phyloP scores from a whole-genome alignment of 1,140 invertebrate genomes.

The Eumaeus atala region DNA sequence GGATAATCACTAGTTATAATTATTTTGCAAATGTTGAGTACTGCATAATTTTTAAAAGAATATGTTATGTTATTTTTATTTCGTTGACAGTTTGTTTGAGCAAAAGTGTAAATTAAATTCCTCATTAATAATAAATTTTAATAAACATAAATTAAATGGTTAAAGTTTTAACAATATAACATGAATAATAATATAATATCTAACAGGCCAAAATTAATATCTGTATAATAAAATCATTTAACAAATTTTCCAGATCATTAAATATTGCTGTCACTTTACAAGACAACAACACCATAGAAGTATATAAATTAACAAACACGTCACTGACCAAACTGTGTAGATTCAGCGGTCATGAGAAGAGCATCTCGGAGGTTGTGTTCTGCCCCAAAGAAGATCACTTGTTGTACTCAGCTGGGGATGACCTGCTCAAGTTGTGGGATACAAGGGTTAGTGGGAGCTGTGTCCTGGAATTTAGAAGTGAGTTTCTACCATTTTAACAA shows the following conservation, averaged over 20 bases:
- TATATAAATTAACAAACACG: conserved; percentile 45
- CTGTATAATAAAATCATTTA: too few relatives aligned
- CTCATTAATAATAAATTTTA: too few relatives aligned
- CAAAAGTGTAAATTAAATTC: too few relatives aligned
- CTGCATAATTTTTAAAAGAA: too few relatives aligned
- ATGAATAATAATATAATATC: too few relatives aligned
- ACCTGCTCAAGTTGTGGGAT: conserved; percentile 81
- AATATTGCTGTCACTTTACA: conserved; percentile 46
- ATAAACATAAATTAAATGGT: too few relatives aligned
- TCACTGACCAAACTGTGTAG: conserved; percentile 49
- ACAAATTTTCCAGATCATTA: conserved; percentile 36
- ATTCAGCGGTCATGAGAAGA: conserved; percentile 62
- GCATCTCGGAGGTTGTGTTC: conserved; percentile 77
- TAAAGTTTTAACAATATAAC: too few relatives aligned
- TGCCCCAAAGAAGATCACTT: conserved; percentile 76
- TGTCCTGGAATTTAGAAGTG: conserved; percentile 77
- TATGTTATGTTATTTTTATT: too few relatives aligned
- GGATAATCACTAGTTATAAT: too few relatives aligned
- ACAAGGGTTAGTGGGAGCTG: conserved; percentile 74
- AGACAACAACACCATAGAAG: conserved; percentile 51
- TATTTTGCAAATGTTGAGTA: too few relatives aligned
- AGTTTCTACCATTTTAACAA: not conserved
- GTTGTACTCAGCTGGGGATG: conserved; percentile 75
- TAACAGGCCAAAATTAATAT: too few relatives aligned
- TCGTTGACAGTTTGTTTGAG: too few relatives aligned